phyloP scores from a whole-genome alignment of 2,888 invertebrate species.

The Celastrina argiolus region DNA sequence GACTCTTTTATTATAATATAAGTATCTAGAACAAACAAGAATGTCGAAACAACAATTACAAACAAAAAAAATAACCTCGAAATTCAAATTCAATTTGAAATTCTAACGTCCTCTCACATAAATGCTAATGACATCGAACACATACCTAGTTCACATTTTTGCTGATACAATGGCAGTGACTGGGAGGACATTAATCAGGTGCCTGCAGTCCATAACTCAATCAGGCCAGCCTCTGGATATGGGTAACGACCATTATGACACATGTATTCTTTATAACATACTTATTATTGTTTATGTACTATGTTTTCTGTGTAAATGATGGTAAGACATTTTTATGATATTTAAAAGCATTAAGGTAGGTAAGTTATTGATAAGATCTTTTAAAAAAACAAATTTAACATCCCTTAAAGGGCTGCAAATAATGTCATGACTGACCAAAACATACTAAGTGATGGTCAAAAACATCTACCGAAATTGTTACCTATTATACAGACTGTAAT shows the following conservation, averaged over 20 bases:
- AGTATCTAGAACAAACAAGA: too few relatives aligned
- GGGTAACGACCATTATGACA: constrained; percentile 49
- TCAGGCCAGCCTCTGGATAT: constrained; percentile 62
- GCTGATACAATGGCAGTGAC: constrained; percentile 77
- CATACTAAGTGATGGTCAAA: too few relatives aligned
- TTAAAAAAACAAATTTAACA: too few relatives aligned
- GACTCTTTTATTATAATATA: too few relatives aligned
- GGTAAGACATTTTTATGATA: not conserved
- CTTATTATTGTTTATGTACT: not conserved
- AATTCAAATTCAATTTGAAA: not conserved
- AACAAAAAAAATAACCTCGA: not conserved
- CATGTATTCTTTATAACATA: constrained; percentile 10
- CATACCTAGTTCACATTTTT: constrained; percentile 41
- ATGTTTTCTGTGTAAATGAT: not conserved
- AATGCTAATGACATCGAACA: not conserved
- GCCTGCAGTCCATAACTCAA: constrained; percentile 75
- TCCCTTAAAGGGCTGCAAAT: too few relatives aligned
- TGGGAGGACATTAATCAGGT: constrained; percentile 73
- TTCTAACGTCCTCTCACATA: not conserved
- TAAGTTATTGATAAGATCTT: too few relatives aligned
- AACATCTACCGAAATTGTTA: too few relatives aligned
- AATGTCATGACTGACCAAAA: too few relatives aligned
- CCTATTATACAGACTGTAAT: too few relatives aligned
- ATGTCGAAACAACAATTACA: too few relatives aligned
- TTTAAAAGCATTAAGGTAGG: too few relatives aligned